Base-by-base conservation (phyloP, 2,888 invertebrate species). In the Mylabris sibirica region DNA sequence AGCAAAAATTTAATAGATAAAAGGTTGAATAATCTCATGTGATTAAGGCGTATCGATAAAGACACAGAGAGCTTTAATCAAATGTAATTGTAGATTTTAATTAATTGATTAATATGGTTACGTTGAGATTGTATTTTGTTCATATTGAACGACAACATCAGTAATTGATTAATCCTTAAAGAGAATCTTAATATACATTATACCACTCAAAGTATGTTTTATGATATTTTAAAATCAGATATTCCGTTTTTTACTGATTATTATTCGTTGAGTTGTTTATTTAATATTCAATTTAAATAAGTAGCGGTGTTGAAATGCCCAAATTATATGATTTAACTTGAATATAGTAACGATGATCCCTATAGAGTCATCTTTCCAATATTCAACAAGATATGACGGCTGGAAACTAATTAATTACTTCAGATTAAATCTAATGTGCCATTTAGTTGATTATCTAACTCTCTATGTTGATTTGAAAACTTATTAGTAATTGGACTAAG, bases 361-460 rank as follows among this genome's bases (percentile, higher is more conserved):
- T 69, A 60, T 69, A 59, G 65, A 64, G 67, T 67, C 66, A 69
- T 68, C 67, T 70, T 68, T 63, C 64, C 68, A 62, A 72, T 68
- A 72, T 70, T 68, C 72, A 63, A 65, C 62, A 73, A 74, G 73
- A 76, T 76, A 73, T 74, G 73, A 75, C 72, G 72, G 72, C 71
- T 67, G 68, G 69, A 71, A 76, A 75, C 74, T 76, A 76, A 76
- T 76, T 76, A 75, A 76, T 76, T 76, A 76, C 72, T 74, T 72
- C 70, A 72, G 74, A 75, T 76, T 76, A 76, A 72, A 76, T 75
- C 75, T 75, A 74, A 76, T 76, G 76, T 75, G 73, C 72, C 74
- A 76, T 76, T 74, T 74, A 75, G 69, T 73, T 76, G 74, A 75
- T 75, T 76, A 76, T 72, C 74, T 68, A 64, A 66, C 65, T 71